phyloP scores from a whole-genome alignment of 2,888 invertebrate genomes.

The Augochlorella aurata region DNA sequence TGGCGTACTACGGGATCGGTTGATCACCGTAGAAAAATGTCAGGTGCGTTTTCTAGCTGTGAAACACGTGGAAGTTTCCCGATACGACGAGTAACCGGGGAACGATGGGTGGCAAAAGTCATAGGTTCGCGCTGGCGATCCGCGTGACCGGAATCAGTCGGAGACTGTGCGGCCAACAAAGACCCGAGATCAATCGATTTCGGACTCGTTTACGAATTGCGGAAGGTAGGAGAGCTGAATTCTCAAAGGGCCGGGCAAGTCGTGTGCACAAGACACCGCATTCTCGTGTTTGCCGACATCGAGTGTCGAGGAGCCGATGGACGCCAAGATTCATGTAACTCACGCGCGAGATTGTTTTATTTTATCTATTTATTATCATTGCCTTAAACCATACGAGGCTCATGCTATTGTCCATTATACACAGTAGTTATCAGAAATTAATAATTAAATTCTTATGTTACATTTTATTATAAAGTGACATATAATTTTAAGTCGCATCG shows the following conservation, averaged over 20 bases:
- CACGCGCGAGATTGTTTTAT: too few relatives aligned
- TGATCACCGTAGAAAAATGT: constrained; percentile 39
- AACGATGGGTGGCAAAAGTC: constrained; percentile 36
- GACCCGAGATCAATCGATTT: constrained; percentile 58
- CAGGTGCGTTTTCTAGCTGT: constrained; percentile 29
- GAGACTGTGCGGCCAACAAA: constrained; percentile 28
- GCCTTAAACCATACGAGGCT: too few relatives aligned
- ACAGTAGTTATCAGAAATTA: too few relatives aligned
- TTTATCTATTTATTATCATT: too few relatives aligned
- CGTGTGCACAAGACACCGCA: constrained; percentile 7
- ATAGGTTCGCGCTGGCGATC: constrained; percentile 49
- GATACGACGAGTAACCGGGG: constrained; percentile 17
- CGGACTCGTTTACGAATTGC: constrained; percentile 67
- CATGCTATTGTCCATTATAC: too few relatives aligned
- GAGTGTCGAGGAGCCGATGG: constrained; percentile 1
- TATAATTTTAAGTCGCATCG: too few relatives aligned
- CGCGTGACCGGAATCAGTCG: constrained; percentile 64
- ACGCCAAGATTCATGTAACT: constrained; percentile 44
- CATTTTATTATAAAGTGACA: too few relatives aligned
- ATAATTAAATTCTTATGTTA: too few relatives aligned
- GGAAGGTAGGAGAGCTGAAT: constrained; percentile 45
- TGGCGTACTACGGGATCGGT: constrained; percentile 4
- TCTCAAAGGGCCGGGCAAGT: constrained; percentile 21
- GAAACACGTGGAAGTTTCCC: constrained; percentile 34
- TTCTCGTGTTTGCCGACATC: constrained; percentile 2